Base-by-base conservation (phyloP, 2,113 vertebrate genomes). In the Cottus gobio region DNA sequence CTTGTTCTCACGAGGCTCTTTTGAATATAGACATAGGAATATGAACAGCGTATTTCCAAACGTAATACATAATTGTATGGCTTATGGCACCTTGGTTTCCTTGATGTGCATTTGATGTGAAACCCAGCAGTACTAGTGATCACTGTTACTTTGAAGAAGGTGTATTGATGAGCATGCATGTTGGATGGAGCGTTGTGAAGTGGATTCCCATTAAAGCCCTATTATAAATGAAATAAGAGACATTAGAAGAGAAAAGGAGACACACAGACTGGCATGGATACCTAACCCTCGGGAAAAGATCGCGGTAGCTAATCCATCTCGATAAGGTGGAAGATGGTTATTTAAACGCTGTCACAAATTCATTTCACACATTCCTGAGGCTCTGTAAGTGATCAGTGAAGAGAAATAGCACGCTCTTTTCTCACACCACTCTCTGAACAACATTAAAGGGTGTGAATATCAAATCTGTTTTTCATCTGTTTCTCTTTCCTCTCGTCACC, bases 291-390 rank as follows among this genome's bases (percentile, higher is more conserved):
- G 52, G 83, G 80, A 84, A 73, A 76, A 71, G 73, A 74, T 58
- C 46, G 28, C 8, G 24, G 42, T 34, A 50, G 60, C 65, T 85
- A 84, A 89, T 88, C 80, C 62, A 60, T 90, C 76, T 82, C 63
- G 5, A 76, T 66, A 65, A 83, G 68, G 58, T 79, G 66, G 72
- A 90, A 82, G 77, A 68, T 75, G 48, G 66, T 84, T 89, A 80
- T 88, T 88, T 88, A 83, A 93, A 91, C 16, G 76, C 78, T 82
- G 79, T 89, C 77, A 73, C 84, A 90, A 83, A 89, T 80, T 90
- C 77, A 82, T 89, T 89, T 87, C 84, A 91, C 91, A 87, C 87
- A 42, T 86, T 85, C 83, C 82, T 65, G 71, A 71, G 74, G 80
- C 75, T 80, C 65, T 70, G 79, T 62, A 8, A 84, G 67, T 85